Conservation (phyloP, 2,113 vertebrate genomes). For the Oplegnathus fasciatus region DNA sequence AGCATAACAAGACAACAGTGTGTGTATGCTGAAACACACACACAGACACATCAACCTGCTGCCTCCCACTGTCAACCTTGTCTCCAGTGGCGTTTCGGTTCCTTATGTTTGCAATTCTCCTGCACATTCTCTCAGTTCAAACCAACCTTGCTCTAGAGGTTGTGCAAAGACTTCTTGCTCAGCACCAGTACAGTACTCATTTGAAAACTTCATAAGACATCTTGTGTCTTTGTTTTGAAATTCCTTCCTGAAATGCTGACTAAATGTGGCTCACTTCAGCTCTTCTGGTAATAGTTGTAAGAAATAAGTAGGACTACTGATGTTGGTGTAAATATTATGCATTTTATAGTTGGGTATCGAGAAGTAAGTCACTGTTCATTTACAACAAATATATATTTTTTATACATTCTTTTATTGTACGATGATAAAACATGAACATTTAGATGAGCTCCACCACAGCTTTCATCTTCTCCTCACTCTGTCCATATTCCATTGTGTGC, state of each 20-base stretch:
- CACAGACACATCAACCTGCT: conserved; percentile 30
- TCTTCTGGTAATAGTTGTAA: conserved; percentile 28
- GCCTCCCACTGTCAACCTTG: conserved; percentile 27
- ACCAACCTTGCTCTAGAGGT: not conserved
- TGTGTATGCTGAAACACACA: conserved; percentile 81
- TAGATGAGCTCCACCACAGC: conserved; percentile 24
- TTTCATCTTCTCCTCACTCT: conserved; percentile 23
- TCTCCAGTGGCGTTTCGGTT: conserved; percentile 18
- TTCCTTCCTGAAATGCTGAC: conserved; percentile 22
- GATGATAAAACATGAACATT: conserved; percentile 20
- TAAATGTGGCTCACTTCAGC: conserved; percentile 27
- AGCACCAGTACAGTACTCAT: not conserved
- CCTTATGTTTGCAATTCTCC: not conserved
- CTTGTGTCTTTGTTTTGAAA: conserved; percentile 20
- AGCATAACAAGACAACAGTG: conserved; percentile 81
- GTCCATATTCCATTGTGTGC: conserved; percentile 13
- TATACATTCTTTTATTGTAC: conserved; percentile 70
- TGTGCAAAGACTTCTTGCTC: conserved; percentile 1
- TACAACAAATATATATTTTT: conserved; percentile 80
- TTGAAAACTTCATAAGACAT: not conserved
- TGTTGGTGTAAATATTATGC: conserved; percentile 67
- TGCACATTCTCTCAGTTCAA: not conserved
- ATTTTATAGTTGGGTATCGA: conserved; percentile 64
- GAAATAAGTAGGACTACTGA: conserved; percentile 28
- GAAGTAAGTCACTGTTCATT: conserved; percentile 51